Conservation (phyloP, 2,113 vertebrate species). For the Upupa epops region DNA sequence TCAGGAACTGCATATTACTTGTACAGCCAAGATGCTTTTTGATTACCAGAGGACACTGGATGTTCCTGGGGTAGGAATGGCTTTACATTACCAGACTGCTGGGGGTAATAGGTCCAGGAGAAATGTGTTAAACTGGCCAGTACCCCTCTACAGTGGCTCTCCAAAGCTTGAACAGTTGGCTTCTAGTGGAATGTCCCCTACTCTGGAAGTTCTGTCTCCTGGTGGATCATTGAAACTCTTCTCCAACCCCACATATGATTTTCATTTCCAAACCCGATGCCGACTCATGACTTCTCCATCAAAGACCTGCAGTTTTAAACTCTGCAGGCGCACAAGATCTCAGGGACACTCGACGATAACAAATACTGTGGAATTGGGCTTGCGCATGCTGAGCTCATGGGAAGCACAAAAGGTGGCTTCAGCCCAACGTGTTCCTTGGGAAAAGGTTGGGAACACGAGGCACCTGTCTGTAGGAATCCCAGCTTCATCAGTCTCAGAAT, state of each 20-base stretch:
- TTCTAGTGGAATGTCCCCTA: neutral
- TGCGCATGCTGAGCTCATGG: fast-evolving
- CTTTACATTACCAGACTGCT: neutral
- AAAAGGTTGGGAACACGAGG: neutral
- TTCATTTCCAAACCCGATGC: neutral
- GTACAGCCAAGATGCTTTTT: neutral
- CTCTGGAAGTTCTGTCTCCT: neutral
- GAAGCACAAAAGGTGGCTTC: neutral
- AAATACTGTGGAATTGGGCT: neutral
- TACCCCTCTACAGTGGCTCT: neutral
- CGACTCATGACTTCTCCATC: neutral
- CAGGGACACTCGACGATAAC: neutral
- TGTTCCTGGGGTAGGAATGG: neutral
- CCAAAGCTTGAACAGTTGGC: neutral
- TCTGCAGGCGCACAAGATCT: neutral
- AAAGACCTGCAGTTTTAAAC: neutral
- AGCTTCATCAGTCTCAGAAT: neutral
- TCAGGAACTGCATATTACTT: neutral
- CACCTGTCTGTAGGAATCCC: neutral
- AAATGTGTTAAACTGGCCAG: neutral
- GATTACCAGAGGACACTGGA: neutral
- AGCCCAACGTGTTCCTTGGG: neutral
- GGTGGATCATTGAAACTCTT: neutral
- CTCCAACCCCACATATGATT: neutral
- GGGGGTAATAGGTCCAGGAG: neutral